A percentile compares a stretch with the other conserved stretches of the same genome.
phyloP scores from a whole-genome alignment of 1,140 invertebrate genomes.

The Drosophila melanogaster region Release_6_plus_ISO1_MT NT_033779.5:9407001-9407500 shows the following conservation, averaged over 20 bases:
- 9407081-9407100: conserved; percentile 46
- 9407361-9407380: conserved; percentile 50
- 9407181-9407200: conserved; percentile 75
- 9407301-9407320: conserved; percentile 30
- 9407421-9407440: conserved; percentile 59
- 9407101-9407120: conserved; percentile 77
- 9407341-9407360: conserved; percentile 41
- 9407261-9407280: conserved; percentile 42
- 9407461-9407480: conserved; percentile 27
- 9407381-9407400: conserved; percentile 43
- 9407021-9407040: conserved; percentile 62
- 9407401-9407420: conserved; percentile 77
- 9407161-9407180: conserved; percentile 15
- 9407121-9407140: conserved; percentile 70
- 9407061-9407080: background rate
- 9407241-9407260: background rate
- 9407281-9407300: conserved; percentile 53
- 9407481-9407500: conserved; percentile 29
- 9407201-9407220: conserved; percentile 78
- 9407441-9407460: conserved; percentile 70
- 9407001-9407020: conserved; percentile 45
- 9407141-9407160: conserved; percentile 22
- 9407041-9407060: conserved; percentile 25
- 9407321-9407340: conserved; percentile 53
- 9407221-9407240: conserved; percentile 47